Base-by-base conservation (phyloP, 1,140 invertebrate genomes). In the Drosophila subobscura region DNA sequence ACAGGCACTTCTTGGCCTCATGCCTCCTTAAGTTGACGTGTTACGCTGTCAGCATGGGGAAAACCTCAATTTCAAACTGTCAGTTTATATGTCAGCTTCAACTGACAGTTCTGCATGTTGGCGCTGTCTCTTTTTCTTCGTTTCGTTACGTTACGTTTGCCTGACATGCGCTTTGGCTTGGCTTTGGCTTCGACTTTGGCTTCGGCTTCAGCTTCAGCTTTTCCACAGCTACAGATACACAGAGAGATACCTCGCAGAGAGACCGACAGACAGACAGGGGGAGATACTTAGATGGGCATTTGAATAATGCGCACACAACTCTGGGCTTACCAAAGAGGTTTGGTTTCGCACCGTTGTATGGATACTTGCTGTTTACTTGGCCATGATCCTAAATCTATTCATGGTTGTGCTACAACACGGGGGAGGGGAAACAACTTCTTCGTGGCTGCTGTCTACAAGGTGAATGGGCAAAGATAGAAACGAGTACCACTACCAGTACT, bases 41-140 rank as follows among this genome's bases (percentile, higher is more conserved):
- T 88, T 89, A 88, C 79, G 83, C 83, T 88, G 83, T 88, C 83
- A 89, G 83, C 83, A 73, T 89, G 72, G 84, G 88, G 83, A 88
- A 88, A 88, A 88, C 83, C 83, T 88, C 83, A 88, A 88, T 88
- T 88, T 88, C 83, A 88, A 88, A 80, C 83, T 88, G 83, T 88
- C 83, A 88, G 83, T 88, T 88, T 88, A 80, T 88, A 66, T 88
- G 83, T 88, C 83, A 88, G 84, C 84, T 88, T 71, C 78, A 88
- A 83, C 83, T 88, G 83, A 83, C 83, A 88, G 83, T 88, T 88
- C 83, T 88, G 78, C 78, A 88, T 74, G 54, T 71, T 75, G 64
- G 74, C 72, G 73, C 42, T 72, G 57, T 79, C 66, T 67, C 71
- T 76, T 57, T 80, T 45, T 63, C 53, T 45, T 20, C 47, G 23